Conservation (phyloP, 2,797 vertebrate genomes). For the Gymnoscopelus braueri region DNA sequence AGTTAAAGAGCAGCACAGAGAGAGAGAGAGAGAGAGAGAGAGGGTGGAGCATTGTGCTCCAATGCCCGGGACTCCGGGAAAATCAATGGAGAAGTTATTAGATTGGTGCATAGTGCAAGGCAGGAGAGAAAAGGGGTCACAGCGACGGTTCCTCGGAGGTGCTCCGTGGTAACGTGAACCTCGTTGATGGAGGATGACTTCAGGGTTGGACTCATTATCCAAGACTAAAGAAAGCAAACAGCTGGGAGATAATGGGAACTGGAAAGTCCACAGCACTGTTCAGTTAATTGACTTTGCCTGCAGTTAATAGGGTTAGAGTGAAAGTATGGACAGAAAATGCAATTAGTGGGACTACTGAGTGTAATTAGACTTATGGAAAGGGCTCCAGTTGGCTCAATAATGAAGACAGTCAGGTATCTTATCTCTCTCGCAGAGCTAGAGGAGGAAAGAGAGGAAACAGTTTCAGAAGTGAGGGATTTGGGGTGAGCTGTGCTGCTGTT, state of each 20-base stretch:
- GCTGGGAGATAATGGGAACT: neutral
- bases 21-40: too few relatives aligned
- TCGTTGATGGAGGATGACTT: neutral
- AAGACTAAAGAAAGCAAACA: slow-evolving; percentile 10
- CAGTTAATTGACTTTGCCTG: slow-evolving; percentile 33
- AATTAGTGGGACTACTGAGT: slow-evolving; percentile 25
- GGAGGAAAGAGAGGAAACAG: neutral
- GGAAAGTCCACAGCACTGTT: slow-evolving; percentile 14
- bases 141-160: slow-evolving; percentile 1
- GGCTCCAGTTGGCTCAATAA: slow-evolving; percentile 30
- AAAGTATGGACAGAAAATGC: slow-evolving; percentile 28
- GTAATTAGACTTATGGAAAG: slow-evolving; percentile 19
- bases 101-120: slow-evolving; percentile 1
- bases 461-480: neutral
- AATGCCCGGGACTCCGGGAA: slow-evolving; percentile 13
- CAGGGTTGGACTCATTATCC: slow-evolving; percentile 12
- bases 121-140: too few relatives aligned
- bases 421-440: slow-evolving; percentile 1
- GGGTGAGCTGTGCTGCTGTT: neutral
- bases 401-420: slow-evolving; percentile 18
- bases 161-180: slow-evolving; percentile 25
- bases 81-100: slow-evolving; percentile 47
- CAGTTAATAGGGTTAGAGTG: slow-evolving; percentile 32
- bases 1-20: too few relatives aligned
- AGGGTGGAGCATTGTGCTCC: too few relatives aligned